Conservation (phyloP, 2,888 invertebrate genomes). For the Lucinisca nassula region DNA sequence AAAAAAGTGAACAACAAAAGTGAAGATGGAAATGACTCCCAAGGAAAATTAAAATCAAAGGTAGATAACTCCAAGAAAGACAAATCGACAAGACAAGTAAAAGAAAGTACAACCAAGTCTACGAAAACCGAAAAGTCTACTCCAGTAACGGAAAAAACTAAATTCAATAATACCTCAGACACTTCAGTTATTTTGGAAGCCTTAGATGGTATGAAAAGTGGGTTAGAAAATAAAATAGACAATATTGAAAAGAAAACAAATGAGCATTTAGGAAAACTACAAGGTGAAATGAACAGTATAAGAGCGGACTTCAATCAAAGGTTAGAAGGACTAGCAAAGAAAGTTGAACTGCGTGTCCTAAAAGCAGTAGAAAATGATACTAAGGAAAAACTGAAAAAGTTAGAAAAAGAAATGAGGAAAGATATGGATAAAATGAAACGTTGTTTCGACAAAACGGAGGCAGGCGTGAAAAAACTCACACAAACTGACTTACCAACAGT, state of each 20-base stretch:
- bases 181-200: background rate
- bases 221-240: background rate
- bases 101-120: background rate
- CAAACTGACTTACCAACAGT: background rate
- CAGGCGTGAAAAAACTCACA: background rate
- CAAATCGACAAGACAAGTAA: background rate
- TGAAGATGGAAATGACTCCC: background rate
- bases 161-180: background rate
- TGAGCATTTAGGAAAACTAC: background rate
- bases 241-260: background rate
- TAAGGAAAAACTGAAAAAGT: background rate
- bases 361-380: background rate
- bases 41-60: too few species aligned
- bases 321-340: background rate
- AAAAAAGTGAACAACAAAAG: background rate
- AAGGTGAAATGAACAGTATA: background rate
- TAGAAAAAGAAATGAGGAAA: background rate
- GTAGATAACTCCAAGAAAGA: background rate
- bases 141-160: background rate
- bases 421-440: background rate
- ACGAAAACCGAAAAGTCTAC: background rate
- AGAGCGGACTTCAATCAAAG: background rate
- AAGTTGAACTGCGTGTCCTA: background rate
- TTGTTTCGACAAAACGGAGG: background rate
- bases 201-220: background rate